Percentiles rank a stretch among this genome's conserved stretches.
Conservation (phyloP, 2,888 invertebrate species). For the Tromatobia lineatoria region DNA sequence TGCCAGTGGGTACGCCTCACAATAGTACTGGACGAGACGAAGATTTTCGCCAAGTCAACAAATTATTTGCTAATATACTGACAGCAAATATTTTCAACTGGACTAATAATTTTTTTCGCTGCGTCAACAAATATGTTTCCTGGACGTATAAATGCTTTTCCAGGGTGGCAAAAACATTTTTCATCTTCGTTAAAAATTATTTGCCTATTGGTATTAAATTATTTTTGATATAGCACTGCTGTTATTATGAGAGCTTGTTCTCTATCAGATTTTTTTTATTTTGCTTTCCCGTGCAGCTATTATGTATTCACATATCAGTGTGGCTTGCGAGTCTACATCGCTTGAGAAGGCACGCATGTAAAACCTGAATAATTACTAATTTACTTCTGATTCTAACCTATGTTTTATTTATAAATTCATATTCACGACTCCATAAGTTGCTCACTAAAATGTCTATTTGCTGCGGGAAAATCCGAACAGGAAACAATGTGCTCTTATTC, state of each 20-base stretch:
- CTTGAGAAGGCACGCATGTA: too few relatives aligned
- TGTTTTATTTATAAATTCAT: neutral
- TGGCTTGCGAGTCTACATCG: too few relatives aligned
- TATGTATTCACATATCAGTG: too few relatives aligned
- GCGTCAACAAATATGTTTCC: too few relatives aligned
- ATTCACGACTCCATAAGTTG: neutral
- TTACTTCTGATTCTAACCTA: neutral
- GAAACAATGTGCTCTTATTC: neutral
- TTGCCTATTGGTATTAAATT: too few relatives aligned
- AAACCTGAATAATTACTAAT: neutral
- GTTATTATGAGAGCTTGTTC: neutral
- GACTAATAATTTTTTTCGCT: too few relatives aligned
- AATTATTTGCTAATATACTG: too few relatives aligned
- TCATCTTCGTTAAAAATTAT: too few relatives aligned
- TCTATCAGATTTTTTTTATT: constrained; percentile 5
- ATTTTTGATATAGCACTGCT: neutral
- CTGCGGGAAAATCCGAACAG: neutral
- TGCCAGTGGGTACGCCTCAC: neutral
- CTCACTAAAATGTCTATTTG: neutral
- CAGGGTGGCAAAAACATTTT: too few relatives aligned
- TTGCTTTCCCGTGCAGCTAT: neutral
- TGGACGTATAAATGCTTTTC: too few relatives aligned
- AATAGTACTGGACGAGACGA: neutral
- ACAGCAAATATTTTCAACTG: too few relatives aligned
- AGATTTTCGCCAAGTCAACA: too few relatives aligned